Percentiles rank a stretch among this genome's conserved stretches.
Conservation (phyloP, 2,113 vertebrate genomes). For the Nyctibius bracteatus region DNA sequence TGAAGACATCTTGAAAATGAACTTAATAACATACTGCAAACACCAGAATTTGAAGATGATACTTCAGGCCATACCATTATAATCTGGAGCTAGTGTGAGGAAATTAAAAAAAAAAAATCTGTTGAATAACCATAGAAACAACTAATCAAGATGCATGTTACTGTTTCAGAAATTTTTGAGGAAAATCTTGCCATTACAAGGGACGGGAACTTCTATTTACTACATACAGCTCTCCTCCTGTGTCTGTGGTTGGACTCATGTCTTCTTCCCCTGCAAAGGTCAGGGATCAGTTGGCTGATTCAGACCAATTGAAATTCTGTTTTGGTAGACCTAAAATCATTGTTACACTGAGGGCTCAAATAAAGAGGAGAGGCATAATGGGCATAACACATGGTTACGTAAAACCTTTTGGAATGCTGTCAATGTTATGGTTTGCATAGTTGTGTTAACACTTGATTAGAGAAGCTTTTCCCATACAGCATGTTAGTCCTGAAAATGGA, state of each 20-base stretch:
- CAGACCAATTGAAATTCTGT: background rate
- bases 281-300: background rate
- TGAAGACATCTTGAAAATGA: background rate
- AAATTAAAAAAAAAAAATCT: background rate
- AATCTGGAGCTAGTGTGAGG: background rate
- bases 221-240: background rate
- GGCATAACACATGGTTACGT: background rate
- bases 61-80: background rate
- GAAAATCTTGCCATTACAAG: accelerated
- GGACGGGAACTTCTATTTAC: background rate
- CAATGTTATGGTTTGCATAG: background rate
- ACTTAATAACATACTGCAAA: background rate
- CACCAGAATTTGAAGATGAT: background rate
- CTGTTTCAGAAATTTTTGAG: background rate
- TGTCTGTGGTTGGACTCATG: background rate
- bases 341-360: background rate
- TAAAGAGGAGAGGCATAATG: background rate
- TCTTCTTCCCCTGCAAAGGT: background rate
- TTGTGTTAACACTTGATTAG: background rate
- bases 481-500: background rate
- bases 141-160: background rate
- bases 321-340: background rate
- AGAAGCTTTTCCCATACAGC: background rate
- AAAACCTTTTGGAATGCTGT: background rate
- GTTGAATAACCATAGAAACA: background rate